A percentile compares a stretch with the other conserved stretches of the same genome.
Evolutionary conservation across 2,113 vertebrate species (phyloP).

Genomic region (Trematomus loennbergii): DNA sequence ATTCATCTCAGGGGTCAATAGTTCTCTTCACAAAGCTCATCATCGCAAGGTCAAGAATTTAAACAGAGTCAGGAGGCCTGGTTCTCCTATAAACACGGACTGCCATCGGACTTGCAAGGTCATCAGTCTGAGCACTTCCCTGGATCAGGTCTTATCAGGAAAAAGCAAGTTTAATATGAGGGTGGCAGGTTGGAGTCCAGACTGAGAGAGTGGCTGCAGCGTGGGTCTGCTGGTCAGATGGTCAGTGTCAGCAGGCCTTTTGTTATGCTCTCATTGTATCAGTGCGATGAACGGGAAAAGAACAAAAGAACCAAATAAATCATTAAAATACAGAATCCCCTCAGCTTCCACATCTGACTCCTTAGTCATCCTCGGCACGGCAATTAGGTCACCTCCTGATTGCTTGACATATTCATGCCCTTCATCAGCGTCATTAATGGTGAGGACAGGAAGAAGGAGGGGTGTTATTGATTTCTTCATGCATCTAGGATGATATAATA

Average conservation of each 20-base stretch:
- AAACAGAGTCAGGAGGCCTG: slow-evolving; percentile 54
- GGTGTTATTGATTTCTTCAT: slow-evolving; percentile 58
- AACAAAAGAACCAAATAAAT: slow-evolving; percentile 80
- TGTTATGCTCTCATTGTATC: slow-evolving; percentile 79
- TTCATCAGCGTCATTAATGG: slow-evolving; percentile 68
- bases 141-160: slow-evolving; percentile 32
- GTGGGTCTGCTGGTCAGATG: slow-evolving; percentile 77
- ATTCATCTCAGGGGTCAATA: slow-evolving; percentile 76
- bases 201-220: slow-evolving; percentile 60
- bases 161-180: slow-evolving; percentile 40
- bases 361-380: slow-evolving; percentile 68
- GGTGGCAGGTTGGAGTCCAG: slow-evolving; percentile 55
- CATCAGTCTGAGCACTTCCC: slow-evolving; percentile 21
- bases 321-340: slow-evolving; percentile 77
- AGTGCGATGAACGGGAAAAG: slow-evolving; percentile 81
- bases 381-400: slow-evolving; percentile 80
- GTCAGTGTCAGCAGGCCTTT: slow-evolving; percentile 79
- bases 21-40: slow-evolving; percentile 63
- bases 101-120: slow-evolving; percentile 55
- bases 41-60: slow-evolving; percentile 75
- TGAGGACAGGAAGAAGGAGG: slow-evolving; percentile 41
- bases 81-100: slow-evolving; percentile 57
- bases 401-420: slow-evolving; percentile 77
- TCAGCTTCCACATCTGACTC: slow-evolving; percentile 79
- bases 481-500: slow-evolving; percentile 47